Conservation (phyloP, 2,797 vertebrate genomes). For the Poliocrania exsul region DNA sequence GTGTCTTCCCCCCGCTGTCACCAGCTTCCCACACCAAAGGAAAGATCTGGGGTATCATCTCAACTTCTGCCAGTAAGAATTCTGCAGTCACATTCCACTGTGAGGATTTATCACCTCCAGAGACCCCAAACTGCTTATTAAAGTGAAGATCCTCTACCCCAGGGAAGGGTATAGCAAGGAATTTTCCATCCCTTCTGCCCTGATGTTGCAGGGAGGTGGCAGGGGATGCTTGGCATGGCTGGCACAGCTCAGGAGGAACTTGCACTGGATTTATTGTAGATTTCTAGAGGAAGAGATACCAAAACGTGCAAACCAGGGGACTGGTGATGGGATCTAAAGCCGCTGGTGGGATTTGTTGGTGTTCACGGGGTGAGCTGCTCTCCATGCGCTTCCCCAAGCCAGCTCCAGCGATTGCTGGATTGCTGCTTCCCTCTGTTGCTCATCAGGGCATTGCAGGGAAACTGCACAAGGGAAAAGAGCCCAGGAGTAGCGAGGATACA, state of each 20-base stretch:
- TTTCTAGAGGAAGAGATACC: background rate
- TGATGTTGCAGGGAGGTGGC: accelerated
- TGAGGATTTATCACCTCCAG: background rate
- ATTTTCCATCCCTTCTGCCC: background rate
- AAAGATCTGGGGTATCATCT: background rate
- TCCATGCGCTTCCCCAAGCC: accelerated
- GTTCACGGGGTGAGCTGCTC: accelerated
- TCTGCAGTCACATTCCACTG: background rate
- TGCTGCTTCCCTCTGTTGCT: slow-evolving; percentile 65
- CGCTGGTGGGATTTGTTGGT: background rate
- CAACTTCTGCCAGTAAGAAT: background rate
- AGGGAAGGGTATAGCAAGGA: background rate
- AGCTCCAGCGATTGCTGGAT: background rate
- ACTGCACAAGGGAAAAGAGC: background rate
- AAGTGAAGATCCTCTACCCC: background rate
- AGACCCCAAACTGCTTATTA: background rate
- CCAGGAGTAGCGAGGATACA: accelerated
- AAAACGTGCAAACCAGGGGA: accelerated
- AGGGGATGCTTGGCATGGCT: background rate
- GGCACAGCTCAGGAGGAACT: background rate
- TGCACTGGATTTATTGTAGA: background rate
- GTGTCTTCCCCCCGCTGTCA: background rate
- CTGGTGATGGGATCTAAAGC: background rate
- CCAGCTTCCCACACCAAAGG: background rate
- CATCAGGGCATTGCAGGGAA: slow-evolving; percentile 37